phyloP scores from a whole-genome alignment of 2,113 vertebrate genomes.

The Gopherus evgoodei region DNA sequence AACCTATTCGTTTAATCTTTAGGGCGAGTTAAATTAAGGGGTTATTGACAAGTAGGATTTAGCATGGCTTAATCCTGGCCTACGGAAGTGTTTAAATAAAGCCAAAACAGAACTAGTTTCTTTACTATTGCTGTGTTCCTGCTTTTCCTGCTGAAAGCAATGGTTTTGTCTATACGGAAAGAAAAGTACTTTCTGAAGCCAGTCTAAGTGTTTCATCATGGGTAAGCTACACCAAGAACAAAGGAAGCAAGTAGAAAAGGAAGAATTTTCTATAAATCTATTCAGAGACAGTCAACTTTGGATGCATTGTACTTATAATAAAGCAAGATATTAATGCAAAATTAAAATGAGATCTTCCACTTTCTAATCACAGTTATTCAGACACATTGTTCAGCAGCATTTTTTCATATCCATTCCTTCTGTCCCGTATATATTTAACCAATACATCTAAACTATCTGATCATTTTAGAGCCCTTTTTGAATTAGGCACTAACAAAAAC shows the following conservation, averaged over 20 bases:
- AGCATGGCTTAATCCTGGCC: neutral
- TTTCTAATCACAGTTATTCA: neutral
- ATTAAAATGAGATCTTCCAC: neutral
- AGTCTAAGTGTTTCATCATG: neutral
- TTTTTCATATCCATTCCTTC: neutral
- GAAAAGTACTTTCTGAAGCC: conserved; percentile 6
- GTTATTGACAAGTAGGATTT: neutral
- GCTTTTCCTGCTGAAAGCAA: neutral
- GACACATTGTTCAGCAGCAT: neutral
- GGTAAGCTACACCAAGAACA: neutral
- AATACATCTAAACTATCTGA: neutral
- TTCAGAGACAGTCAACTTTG: neutral
- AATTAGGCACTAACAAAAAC: neutral
- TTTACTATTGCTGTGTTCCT: neutral
- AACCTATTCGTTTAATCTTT: neutral
- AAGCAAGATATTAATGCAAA: conserved; percentile 12
- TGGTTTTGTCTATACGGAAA: neutral
- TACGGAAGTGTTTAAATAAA: neutral
- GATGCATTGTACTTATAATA: neutral
- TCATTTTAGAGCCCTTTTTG: neutral
- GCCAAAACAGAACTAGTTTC: neutral
- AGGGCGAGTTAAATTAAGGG: neutral
- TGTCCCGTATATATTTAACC: neutral
- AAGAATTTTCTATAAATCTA: neutral
- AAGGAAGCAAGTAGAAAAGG: neutral